These are phyloP conservation scores for Idaea biselata DNA, from an alignment of 2,888 invertebrate species.

Conservation along the genomic window DNA sequence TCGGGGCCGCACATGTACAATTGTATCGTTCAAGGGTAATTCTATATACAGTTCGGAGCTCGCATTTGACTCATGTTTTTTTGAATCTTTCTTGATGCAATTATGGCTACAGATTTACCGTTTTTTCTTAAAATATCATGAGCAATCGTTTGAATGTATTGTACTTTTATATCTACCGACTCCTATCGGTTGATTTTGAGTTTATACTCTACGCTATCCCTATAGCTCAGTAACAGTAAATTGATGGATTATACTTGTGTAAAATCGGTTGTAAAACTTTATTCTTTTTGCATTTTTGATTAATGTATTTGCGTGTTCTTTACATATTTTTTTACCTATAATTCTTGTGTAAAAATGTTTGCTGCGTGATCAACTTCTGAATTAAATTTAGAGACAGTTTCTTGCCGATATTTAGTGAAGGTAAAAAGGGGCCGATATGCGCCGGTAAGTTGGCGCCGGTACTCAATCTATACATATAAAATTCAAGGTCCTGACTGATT, in stretches of 20 bases:
- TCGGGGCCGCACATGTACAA: too few relatives aligned
- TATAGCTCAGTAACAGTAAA: neutral
- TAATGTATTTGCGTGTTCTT: neutral
- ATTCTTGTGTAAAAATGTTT: neutral
- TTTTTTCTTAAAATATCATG: too few relatives aligned
- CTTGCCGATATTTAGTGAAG: neutral
- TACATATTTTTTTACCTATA: neutral
- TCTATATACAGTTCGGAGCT: too few relatives aligned
- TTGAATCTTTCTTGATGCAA: too few relatives aligned
- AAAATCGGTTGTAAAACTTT: constrained; percentile 1
- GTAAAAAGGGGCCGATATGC: too few relatives aligned
- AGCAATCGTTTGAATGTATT: neutral
- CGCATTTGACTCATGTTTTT: too few relatives aligned
- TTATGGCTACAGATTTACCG: too few relatives aligned
- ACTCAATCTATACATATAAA: too few relatives aligned
- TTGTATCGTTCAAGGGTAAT: too few relatives aligned
- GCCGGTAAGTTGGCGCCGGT: too few relatives aligned
- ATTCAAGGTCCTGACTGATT: too few relatives aligned
- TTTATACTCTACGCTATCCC: neutral
- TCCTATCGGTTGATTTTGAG: neutral
- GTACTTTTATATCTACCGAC: neutral
- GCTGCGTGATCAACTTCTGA: neutral
- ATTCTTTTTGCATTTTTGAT: neutral
- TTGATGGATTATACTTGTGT: neutral
- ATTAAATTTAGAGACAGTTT: neutral